phyloP scores from a whole-genome alignment of 2,113 vertebrate genomes.

The Sciurus niger region DNA sequence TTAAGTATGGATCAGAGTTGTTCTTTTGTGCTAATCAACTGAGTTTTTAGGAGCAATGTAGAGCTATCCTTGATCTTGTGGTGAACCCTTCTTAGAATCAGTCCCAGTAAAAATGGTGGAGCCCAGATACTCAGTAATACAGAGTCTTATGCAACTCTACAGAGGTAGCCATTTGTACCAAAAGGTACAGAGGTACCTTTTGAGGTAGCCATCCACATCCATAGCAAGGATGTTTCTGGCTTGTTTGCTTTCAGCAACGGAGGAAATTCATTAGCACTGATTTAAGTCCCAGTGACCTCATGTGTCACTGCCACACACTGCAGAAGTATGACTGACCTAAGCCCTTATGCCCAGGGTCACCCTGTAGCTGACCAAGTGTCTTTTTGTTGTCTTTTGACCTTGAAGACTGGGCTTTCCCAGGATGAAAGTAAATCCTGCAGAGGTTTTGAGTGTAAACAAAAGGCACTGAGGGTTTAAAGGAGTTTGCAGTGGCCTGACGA shows the following conservation, averaged over 20 bases:
- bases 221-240: constrained; percentile 38
- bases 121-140: background rate
- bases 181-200: background rate
- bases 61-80: background rate
- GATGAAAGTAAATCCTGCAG: constrained; percentile 62
- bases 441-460: constrained; percentile 46
- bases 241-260: constrained; percentile 4
- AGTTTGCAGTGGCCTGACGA: background rate
- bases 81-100: constrained; percentile 33
- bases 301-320: constrained; percentile 49
- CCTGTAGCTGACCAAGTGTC: constrained; percentile 64
- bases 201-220: background rate
- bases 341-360: constrained; percentile 9
- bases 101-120: background rate
- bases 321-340: constrained; percentile 8
- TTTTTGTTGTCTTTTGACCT: constrained; percentile 78
- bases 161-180: background rate
- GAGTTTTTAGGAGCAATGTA: background rate
- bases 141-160: background rate
- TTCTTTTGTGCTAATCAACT: constrained; percentile 44
- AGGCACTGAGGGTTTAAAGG: constrained; percentile 16
- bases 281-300: constrained; percentile 65
- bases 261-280: constrained; percentile 61
- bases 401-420: constrained; percentile 54
- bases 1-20: background rate